Conservation (phyloP, 1,140 invertebrate species). For the Papilio glaucus region DNA sequence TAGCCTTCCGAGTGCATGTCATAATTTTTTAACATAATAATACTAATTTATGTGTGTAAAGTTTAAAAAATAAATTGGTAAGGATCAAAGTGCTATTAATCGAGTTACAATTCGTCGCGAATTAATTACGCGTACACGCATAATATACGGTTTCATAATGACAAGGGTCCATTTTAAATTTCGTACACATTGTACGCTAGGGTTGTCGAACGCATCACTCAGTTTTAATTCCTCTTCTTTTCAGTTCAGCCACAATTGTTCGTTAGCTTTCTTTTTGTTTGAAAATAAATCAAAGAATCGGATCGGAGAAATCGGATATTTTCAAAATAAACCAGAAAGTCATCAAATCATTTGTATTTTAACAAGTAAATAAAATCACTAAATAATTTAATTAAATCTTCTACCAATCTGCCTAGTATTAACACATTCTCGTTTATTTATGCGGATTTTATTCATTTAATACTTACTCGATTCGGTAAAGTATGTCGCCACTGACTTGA, state of each 20-base stretch:
- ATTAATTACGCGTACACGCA: background rate
- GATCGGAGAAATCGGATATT: no score
- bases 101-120: background rate
- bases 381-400: background rate
- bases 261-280: no score
- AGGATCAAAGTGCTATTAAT: background rate
- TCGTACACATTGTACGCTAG: background rate
- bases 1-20: no score
- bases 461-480: constrained; percentile 8
- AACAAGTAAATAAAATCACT: no score
- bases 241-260: no score
- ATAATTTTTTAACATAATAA: no score
- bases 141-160: background rate
- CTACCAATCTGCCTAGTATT: background rate
- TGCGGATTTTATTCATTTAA: constrained; percentile 16
- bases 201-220: background rate
- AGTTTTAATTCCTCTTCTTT: no score
- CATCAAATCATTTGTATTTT: no score
- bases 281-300: no score
- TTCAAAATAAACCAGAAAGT: no score
- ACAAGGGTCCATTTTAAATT: background rate
- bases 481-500: constrained; percentile 9
- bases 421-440: constrained; percentile 12
- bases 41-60: no score
- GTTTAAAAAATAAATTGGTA: background rate